phyloP scores from a whole-genome alignment of 2,888 invertebrate genomes.

The Melanostoma mellinum region DNA sequence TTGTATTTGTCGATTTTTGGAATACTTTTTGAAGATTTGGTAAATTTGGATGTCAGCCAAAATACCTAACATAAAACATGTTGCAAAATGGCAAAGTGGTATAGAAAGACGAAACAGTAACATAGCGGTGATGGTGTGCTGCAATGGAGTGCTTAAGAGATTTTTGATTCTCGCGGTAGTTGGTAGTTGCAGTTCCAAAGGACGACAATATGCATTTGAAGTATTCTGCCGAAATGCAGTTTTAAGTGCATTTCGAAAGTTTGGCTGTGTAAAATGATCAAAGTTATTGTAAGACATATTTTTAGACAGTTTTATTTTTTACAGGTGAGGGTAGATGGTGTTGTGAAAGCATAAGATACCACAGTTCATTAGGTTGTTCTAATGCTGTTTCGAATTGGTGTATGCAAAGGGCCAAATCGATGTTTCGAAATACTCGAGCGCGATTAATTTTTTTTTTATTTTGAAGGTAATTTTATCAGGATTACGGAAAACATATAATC shows the following conservation, averaged over 20 bases:
- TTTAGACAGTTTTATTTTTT: background rate
- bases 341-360: conserved; percentile 12
- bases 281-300: conserved; percentile 38
- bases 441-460: too few relatives aligned
- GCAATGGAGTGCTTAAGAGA: conserved; percentile 4
- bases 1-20: conserved; percentile 48
- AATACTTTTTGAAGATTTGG: conserved; percentile 64
- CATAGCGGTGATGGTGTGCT: too few relatives aligned
- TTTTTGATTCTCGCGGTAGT: conserved; percentile 26
- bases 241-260: conserved; percentile 68
- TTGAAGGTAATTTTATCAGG: too few relatives aligned
- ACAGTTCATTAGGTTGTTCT: conserved; percentile 4
- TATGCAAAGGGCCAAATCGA: background rate
- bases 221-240: conserved; percentile 62
- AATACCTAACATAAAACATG: conserved; percentile 60
- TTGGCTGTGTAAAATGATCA: conserved; percentile 43
- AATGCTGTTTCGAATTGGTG: background rate
- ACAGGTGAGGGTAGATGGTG: background rate
- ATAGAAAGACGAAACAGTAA: background rate
- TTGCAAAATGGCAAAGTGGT: conserved; percentile 31
- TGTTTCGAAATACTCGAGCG: too few relatives aligned
- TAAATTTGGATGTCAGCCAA: conserved; percentile 64
- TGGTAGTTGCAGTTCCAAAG: conserved; percentile 1
- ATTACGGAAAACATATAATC: too few relatives aligned
- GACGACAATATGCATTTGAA: conserved; percentile 57